A percentile compares a stretch with the other conserved stretches of the same genome.
phyloP scores from a whole-genome alignment of 2,797 vertebrate genomes.

The Cyprinella venusta region DNA sequence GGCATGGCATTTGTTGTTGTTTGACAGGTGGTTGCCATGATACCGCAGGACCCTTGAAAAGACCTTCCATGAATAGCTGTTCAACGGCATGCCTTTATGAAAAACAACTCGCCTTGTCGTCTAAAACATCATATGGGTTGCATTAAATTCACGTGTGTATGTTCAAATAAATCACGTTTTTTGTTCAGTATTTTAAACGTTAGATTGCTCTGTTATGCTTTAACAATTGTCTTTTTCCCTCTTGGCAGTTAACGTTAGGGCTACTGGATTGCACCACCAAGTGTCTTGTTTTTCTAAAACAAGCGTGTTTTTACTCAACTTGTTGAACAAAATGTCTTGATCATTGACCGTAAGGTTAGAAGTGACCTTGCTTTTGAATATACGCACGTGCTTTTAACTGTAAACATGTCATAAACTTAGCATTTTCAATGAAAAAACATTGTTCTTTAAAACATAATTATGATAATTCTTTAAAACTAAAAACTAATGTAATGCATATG shows the following conservation, averaged over 20 bases:
- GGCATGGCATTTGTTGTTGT: constrained; percentile 58
- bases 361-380: not conserved
- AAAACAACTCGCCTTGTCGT: not conserved
- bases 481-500: too few relatives aligned
- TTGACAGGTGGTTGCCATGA: constrained; percentile 62
- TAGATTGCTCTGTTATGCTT: not conserved
- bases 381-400: not conserved
- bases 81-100: constrained; percentile 39
- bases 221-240: not conserved
- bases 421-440: not conserved
- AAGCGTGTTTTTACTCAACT: constrained; percentile 1
- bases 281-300: constrained; percentile 48
- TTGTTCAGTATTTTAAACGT: not conserved
- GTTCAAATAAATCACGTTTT: not conserved
- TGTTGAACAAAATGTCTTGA: constrained; percentile 24
- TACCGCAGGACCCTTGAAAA: constrained; percentile 58
- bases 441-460: too few relatives aligned
- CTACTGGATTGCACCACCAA: constrained; percentile 31
- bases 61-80: constrained; percentile 40
- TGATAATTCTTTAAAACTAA: too few relatives aligned
- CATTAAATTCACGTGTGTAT: not conserved
- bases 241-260: constrained; percentile 10
- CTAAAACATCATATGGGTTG: not conserved
- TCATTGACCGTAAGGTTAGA: not conserved
- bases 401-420: not conserved